These are phyloP conservation scores for Epinotia ramella DNA, from an alignment of 2,888 invertebrate species.

Conservation along the genomic window DNA sequence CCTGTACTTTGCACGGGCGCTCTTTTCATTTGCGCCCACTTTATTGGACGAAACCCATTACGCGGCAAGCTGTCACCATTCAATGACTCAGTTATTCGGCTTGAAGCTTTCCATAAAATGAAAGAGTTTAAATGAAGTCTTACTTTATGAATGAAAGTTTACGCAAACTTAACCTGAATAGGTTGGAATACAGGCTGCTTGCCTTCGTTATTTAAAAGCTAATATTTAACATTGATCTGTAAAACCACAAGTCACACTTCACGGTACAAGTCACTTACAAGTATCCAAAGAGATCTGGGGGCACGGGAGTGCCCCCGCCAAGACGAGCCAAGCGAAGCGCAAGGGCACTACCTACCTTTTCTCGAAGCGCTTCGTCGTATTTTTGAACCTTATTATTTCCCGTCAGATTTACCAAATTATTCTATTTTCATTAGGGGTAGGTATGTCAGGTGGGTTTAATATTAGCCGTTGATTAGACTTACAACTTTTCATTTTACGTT, in stretches of 20 bases:
- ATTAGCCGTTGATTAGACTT: background rate
- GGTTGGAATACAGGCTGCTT: slow-evolving; percentile 2
- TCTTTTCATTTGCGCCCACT: slow-evolving; percentile 67
- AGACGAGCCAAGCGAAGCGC: too few relatives aligned
- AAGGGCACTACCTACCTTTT: too few relatives aligned
- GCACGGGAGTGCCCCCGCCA: too few relatives aligned
- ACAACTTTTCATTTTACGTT: slow-evolving; percentile 7
- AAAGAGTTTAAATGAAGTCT: slow-evolving; percentile 39
- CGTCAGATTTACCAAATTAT: background rate
- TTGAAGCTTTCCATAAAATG: slow-evolving; percentile 34
- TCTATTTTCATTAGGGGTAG: background rate
- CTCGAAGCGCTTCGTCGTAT: too few relatives aligned
- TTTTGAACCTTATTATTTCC: too few relatives aligned
- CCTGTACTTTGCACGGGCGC: slow-evolving; percentile 55
- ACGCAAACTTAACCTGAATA: background rate
- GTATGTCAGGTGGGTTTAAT: background rate
- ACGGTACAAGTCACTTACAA: background rate
- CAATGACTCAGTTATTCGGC: slow-evolving; percentile 47
- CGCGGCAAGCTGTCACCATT: slow-evolving; percentile 57
- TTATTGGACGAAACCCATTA: slow-evolving; percentile 71
- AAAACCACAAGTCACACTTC: background rate
- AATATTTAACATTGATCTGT: slow-evolving; percentile 2
- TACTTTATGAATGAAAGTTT: slow-evolving; percentile 12
- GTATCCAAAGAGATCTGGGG: too few relatives aligned
- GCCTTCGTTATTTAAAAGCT: slow-evolving; percentile 21